These are phyloP conservation scores for Megalops cyprinoides DNA, from an alignment of 2,797 vertebrate species.

Conservation along the genomic window DNA sequence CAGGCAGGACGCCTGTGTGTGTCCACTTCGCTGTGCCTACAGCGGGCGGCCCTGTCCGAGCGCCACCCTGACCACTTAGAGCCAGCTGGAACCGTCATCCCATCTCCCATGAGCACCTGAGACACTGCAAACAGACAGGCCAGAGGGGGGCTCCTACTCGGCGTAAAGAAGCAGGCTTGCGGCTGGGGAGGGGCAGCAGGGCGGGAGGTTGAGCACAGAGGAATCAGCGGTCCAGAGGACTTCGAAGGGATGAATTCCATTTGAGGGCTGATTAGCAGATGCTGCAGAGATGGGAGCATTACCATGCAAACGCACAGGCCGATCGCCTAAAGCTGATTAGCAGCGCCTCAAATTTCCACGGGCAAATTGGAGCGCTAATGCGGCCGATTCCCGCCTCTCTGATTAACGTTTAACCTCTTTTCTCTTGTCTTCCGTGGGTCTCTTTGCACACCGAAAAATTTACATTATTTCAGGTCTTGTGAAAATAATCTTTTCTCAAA, in stretches of 20 bases:
- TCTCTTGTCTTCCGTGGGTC: slow-evolving; percentile 31
- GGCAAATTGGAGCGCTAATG: slow-evolving; percentile 73
- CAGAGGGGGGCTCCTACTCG: too few relatives aligned
- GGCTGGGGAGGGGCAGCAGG: not conserved
- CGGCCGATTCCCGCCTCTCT: slow-evolving; percentile 60
- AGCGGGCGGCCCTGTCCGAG: too few relatives aligned
- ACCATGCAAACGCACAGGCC: slow-evolving; percentile 73
- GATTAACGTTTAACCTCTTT: slow-evolving; percentile 77
- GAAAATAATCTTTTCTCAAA: not conserved
- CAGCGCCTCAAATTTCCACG: slow-evolving; percentile 63
- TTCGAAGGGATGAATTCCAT: slow-evolving; percentile 61
- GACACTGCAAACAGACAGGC: not conserved
- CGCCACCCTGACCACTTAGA: too few relatives aligned
- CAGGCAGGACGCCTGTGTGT: too few relatives aligned
- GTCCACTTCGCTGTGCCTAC: too few relatives aligned
- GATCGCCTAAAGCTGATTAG: slow-evolving; percentile 74
- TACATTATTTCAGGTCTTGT: slow-evolving; percentile 51
- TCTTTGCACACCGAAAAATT: slow-evolving; percentile 45
- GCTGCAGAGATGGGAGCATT: slow-evolving; percentile 75
- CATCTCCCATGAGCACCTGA: not conserved
- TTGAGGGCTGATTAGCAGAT: slow-evolving; percentile 72
- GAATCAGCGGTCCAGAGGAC: slow-evolving; percentile 44
- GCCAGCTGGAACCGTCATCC: too few relatives aligned
- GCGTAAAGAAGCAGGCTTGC: too few relatives aligned
- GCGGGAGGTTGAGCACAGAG: slow-evolving; percentile 34